A percentile compares a stretch with the other conserved stretches of the same genome.
These are phyloP conservation scores for Hoplodrina blanda DNA, from an alignment of 2,888 invertebrate species.

Conservation along the genomic window DNA sequence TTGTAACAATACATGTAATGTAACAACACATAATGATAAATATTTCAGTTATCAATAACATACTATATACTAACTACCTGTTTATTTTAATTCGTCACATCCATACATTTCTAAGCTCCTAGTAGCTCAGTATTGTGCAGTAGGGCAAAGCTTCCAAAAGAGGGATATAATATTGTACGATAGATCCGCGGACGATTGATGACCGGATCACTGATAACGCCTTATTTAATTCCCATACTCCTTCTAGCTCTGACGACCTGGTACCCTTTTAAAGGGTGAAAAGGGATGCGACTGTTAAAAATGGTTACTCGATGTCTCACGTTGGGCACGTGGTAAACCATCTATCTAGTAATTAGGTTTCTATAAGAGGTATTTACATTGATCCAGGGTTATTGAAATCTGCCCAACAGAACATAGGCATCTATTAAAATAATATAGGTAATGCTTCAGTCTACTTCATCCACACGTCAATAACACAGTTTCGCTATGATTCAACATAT, in stretches of 20 bases:
- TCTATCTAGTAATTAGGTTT: background rate
- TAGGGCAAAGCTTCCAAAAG: slow-evolving; percentile 67
- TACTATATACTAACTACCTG: background rate
- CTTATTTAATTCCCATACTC: slow-evolving; percentile 78
- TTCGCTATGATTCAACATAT: too few species aligned
- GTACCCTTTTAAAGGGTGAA: slow-evolving; percentile 68
- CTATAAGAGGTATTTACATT: background rate
- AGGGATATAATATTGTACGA: slow-evolving; percentile 78
- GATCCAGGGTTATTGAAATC: background rate
- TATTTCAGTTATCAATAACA: background rate
- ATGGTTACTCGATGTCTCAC: background rate
- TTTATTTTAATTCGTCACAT: slow-evolving; percentile 50
- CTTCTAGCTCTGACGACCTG: slow-evolving; percentile 27
- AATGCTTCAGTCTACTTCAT: too few species aligned
- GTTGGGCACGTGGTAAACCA: background rate
- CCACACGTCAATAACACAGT: too few species aligned
- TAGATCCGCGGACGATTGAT: slow-evolving; percentile 77
- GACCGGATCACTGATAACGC: slow-evolving; percentile 82
- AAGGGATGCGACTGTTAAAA: background rate
- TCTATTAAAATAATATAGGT: too few species aligned
- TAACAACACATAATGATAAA: background rate
- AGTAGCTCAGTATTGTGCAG: slow-evolving; percentile 55
- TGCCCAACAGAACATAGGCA: too few species aligned
- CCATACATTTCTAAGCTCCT: slow-evolving; percentile 51
- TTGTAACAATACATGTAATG: too few species aligned